Percentiles rank a stretch among this genome's conserved stretches.
Evolutionary conservation across 2,797 vertebrate species (phyloP).

Genomic region (Ataeniobius toweri): DNA sequence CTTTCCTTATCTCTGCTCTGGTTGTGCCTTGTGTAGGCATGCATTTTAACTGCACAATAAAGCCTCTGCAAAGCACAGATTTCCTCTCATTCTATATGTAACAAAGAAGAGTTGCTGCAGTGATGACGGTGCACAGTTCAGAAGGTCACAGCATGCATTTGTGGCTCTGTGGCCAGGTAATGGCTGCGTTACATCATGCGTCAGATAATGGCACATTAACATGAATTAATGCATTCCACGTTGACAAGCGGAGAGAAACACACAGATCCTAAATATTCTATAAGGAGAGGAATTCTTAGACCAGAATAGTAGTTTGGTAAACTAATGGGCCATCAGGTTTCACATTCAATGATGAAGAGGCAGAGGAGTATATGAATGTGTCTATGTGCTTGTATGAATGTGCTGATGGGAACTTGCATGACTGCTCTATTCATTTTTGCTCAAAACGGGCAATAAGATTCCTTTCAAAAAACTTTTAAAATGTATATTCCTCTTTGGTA

Average conservation of each 20-base stretch:
- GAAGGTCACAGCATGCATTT: constrained; percentile 70
- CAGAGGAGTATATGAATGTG: constrained; percentile 34
- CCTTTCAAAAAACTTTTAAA: constrained; percentile 49
- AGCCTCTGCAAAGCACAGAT: constrained; percentile 28
- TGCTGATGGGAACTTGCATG: constrained; percentile 30
- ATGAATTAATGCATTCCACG: constrained; percentile 76
- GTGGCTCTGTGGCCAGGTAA: constrained; percentile 52
- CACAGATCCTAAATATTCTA: constrained; percentile 74
- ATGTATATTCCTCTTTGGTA: constrained; percentile 45
- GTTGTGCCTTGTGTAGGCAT: constrained; percentile 43
- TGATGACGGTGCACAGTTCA: constrained; percentile 63
- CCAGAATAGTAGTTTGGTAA: constrained; percentile 74
- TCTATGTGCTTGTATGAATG: constrained; percentile 31
- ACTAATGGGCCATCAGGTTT: constrained; percentile 76
- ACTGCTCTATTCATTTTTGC: constrained; percentile 56
- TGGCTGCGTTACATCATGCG: constrained; percentile 73
- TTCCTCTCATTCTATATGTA: constrained; percentile 10
- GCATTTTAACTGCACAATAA: constrained; percentile 60
- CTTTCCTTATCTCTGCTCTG: constrained; percentile 38
- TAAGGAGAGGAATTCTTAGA: constrained; percentile 73
- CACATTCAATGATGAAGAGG: constrained; percentile 70
- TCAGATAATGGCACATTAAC: constrained; percentile 77
- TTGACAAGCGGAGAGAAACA: constrained; percentile 73
- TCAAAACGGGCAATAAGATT: constrained; percentile 59
- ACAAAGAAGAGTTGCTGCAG: constrained; percentile 27